Evolutionary conservation across 2,888 invertebrate genomes (phyloP).

Genomic region (Sarcophaga caerulescens): DNA sequence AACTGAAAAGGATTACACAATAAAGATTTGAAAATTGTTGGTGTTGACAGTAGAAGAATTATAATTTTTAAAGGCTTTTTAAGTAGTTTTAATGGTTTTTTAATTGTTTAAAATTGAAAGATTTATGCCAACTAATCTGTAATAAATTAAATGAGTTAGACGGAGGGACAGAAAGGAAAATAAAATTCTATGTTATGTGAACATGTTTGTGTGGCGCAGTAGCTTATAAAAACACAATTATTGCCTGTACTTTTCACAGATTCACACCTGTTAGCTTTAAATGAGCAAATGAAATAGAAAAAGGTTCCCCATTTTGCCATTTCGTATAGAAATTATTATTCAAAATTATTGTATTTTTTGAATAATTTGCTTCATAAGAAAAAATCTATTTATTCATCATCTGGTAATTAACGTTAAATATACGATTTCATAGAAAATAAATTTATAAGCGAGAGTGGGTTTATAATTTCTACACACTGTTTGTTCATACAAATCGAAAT

Average conservation of each 20-base stretch:
- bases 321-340: no score
- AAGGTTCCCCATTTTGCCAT: no score
- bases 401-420: constrained; percentile 16
- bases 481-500: constrained; percentile 54
- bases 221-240: background rate
- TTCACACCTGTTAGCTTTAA: background rate
- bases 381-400: background rate
- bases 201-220: background rate
- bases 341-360: no score
- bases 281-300: background rate
- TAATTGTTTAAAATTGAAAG: constrained; percentile 63
- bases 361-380: background rate
- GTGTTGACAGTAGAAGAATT: constrained; percentile 29
- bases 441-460: constrained; percentile 5
- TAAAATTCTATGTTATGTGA: no score
- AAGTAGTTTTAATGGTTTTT: constrained; percentile 64
- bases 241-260: background rate
- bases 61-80: constrained; percentile 27
- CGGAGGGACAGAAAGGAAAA: background rate
- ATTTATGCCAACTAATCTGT: constrained; percentile 51
- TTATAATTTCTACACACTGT: background rate
- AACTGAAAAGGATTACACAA: background rate
- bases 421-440: constrained; percentile 47
- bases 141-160: constrained; percentile 13
- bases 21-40: background rate